These are phyloP conservation scores for Pogoniulus pusillus DNA, from an alignment of 2,797 vertebrate genomes.

Conservation along the genomic window DNA sequence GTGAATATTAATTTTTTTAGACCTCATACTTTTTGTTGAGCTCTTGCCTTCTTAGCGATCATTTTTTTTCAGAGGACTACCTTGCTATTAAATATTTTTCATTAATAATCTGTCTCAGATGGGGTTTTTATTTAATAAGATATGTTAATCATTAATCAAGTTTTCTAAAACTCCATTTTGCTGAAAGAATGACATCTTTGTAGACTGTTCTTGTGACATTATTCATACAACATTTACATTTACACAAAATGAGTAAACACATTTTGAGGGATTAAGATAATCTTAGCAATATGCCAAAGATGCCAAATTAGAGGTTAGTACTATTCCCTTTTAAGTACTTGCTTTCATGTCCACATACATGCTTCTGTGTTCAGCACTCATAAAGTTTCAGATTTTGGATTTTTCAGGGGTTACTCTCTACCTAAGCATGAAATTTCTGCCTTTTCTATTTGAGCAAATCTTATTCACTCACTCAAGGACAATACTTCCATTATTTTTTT, in stretches of 20 bases:
- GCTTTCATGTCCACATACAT: neutral
- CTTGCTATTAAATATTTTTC: neutral
- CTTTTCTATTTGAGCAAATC: neutral
- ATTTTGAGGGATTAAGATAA: neutral
- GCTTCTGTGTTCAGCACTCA: neutral
- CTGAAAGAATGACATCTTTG: neutral
- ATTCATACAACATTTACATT: neutral
- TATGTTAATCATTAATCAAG: neutral
- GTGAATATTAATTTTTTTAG: neutral
- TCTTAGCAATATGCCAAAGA: neutral
- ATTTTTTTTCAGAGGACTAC: neutral
- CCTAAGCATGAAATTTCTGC: neutral
- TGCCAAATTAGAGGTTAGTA: neutral
- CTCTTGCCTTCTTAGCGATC: neutral
- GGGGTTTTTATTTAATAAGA: neutral
- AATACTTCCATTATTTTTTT: neutral
- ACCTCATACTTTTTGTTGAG: neutral
- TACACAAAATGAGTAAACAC: neutral
- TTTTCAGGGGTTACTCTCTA: neutral
- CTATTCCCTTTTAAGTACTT: neutral
- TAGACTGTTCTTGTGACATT: neutral
- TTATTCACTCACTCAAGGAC: neutral
- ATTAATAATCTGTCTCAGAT: neutral
- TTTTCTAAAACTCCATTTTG: neutral
- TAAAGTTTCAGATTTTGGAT: neutral